Base-by-base conservation (phyloP, 2,113 vertebrate genomes). In the Seriola dumerili region DNA sequence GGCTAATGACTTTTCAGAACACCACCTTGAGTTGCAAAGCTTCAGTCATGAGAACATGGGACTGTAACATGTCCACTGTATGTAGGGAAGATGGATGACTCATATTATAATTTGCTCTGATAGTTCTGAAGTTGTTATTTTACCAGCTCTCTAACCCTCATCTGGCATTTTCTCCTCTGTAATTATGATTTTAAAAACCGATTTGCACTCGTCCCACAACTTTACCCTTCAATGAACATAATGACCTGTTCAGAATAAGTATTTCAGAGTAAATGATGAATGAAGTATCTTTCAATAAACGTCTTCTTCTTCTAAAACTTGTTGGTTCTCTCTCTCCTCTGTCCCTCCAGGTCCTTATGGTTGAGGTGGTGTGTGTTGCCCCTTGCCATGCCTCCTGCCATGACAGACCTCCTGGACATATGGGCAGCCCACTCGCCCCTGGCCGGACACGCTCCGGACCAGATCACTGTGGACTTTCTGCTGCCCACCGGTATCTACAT, bases 401-500 rank as follows among this genome's bases (percentile, higher is more conserved):
- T 99, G 97, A 97, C 96, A 94, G 98, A 99, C 96, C 93, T 95
- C 93, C 95, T 99, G 95, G 98, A 99, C 95, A 97, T 98, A 93
- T 99, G 98, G 98, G 97, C 96, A 83, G 97, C 96, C 91, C 96
- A 97, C 90, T 96, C 97, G 61, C 96, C 97, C 90, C 94, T 97
- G 88, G 94, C 95, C 70, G 91, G 94, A 85, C 95, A 96, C 64
- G 92, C 93, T 87, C 97, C 97, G 94, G 96, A 95, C 93, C 96
- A 96, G 87, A 94, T 99, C 90, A 94, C 95, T 38, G 96, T 99
- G 94, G 98, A 99, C 89, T 97, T 99, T 92, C 95, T 99, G 83
- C 95, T 99, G 90, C 98, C 98, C 91, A 98, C 97, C 73, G 98
- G 98, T 80, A 97, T 99, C 85, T 99, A 98, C 93, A 98, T 99